Base-by-base conservation (phyloP, 1,140 invertebrate genomes). In the Zophobas atratus region DNA sequence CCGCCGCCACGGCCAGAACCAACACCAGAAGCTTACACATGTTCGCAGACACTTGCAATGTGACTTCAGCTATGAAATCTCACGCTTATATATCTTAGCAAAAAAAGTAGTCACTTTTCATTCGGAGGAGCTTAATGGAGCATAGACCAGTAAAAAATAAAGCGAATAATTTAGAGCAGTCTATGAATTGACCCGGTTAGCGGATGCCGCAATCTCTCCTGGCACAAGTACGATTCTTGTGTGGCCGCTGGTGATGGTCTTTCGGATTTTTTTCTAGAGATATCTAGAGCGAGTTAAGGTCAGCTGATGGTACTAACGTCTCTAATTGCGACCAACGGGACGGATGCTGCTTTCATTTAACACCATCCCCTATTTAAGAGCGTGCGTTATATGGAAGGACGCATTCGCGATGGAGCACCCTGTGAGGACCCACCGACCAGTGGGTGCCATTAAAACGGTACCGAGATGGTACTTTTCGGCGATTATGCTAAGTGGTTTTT, bases 1-100 rank as follows among this genome's bases (percentile, higher is more conserved):
- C 48, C 33, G 76, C 79, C 77, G 87, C 86, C 72, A 87, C 84
- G 60, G 87, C 86, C 34, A 88, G 78, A 33, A 79, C 60, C 53
- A 84, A 81, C 78, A 83, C 80, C 70, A 83, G 80, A 80, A 81
- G 79, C 81, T 81, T 83, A 41, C 55, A 77, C 83, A 84, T 84
- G 78, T 79, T 84, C 71, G 76, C 79, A 49, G 51, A 75, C 81
- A 81, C 80, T 60, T 36, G 76, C 51, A 80, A 78, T 83, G 80
- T 81, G 76, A 41, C 57, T 56, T 63, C 48, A 55, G 56, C n/a
- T 8, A 55, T 75, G 4, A 60, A 75, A 56, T 57, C 41, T n/a
- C 60, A 2, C 43, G 35, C 57, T 79, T 70, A 70, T 79, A 79
- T 79, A 77, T 77, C 38, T 77, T 57, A 53, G 60, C 39, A 38